Evolutionary conservation across 2,888 invertebrate species (phyloP), one percentile per base, ranked within the genome.

Genomic region (Atethmia centrago): DNA sequence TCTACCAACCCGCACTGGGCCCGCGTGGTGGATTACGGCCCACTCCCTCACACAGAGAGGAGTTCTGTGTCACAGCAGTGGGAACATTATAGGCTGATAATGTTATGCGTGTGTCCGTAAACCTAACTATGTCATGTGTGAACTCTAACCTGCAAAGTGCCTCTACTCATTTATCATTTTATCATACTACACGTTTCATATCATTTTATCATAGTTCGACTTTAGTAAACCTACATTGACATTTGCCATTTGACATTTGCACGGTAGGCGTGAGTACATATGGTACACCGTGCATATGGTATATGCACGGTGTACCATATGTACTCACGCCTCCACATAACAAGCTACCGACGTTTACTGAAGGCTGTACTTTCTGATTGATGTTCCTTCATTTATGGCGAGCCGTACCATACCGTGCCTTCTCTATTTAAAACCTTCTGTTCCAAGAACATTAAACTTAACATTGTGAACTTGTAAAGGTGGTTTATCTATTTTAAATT

Each of bases 361-460:
- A 79, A 79, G 72, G 67, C 61, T 82, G 56, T 77, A 74, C 28
- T 21, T 64, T 68, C 53, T 83, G 86, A 86, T 86, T 84, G 83
- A 86, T 86, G 76, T 75, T 68, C 61, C 64, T 42, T 63, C 63
- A 67, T 66, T 58, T 55, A 67, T 55, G 14, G 40, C 19, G 36
- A 28, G 12, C 72, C 79, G 86, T 86, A 86, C 86, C 86, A 86
- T 53, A 42, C 80, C 70, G 86, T 85, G 58, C 86, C 83, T 66
- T 56, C 80, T 53, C 79, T 80, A 75, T 82, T 77, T 61, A 65
- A 80, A 81, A 47, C 65, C 59, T 61, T 21, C 40, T 64, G 56
- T 21, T 55, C 45, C 56, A 64, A 53, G 67, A 45, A 72, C 71
- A 69, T 68, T 72, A 59, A 66, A 64, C 76, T 80, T 67, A 58